phyloP scores from a whole-genome alignment of 2,113 vertebrate genomes.

The Gadus chalcogrammus region DNA sequence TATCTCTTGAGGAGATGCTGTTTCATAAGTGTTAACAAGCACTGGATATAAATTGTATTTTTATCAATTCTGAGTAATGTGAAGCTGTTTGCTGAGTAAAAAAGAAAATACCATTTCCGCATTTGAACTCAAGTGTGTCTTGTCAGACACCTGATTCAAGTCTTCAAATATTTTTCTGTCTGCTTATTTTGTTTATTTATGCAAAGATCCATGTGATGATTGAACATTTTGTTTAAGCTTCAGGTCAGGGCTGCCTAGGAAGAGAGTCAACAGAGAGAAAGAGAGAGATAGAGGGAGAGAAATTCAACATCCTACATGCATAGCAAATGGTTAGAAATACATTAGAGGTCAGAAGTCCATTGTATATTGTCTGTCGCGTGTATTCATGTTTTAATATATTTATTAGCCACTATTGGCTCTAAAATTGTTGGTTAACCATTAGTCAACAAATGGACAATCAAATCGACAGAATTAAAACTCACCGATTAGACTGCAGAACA shows the following conservation, averaged over 20 bases:
- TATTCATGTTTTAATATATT: constrained; percentile 86
- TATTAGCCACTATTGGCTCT: constrained; percentile 94
- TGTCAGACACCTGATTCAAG: constrained; percentile 89
- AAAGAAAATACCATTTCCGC: no score
- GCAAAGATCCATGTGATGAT: constrained; percentile 90
- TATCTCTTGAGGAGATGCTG: constrained; percentile 84
- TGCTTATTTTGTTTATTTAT: constrained; percentile 95
- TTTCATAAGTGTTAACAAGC: constrained; percentile 98
- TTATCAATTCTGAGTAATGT: constrained; percentile 99
- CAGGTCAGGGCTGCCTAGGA: constrained; percentile 77
- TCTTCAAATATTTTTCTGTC: constrained; percentile 81
- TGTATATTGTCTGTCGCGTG: constrained; percentile 79
- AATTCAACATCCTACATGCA: constrained; percentile 22
- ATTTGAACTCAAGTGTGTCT: no score
- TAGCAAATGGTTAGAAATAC: constrained; percentile 73
- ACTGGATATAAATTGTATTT: constrained; percentile 99
- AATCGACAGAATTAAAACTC: constrained; percentile 58
- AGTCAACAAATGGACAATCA: constrained; percentile 84
- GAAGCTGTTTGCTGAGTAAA: constrained; percentile 89
- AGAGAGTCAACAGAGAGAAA: constrained; percentile 67
- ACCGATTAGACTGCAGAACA: constrained; percentile 83
- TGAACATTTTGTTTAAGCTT: constrained; percentile 93
- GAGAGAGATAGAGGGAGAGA: constrained; percentile 58
- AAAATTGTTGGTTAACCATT: constrained; percentile 83
- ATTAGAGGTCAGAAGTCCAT: constrained; percentile 73